These are phyloP conservation scores for Thalassoma bifasciatum DNA, from an alignment of 2,113 vertebrate species.

Conservation along the genomic window DNA sequence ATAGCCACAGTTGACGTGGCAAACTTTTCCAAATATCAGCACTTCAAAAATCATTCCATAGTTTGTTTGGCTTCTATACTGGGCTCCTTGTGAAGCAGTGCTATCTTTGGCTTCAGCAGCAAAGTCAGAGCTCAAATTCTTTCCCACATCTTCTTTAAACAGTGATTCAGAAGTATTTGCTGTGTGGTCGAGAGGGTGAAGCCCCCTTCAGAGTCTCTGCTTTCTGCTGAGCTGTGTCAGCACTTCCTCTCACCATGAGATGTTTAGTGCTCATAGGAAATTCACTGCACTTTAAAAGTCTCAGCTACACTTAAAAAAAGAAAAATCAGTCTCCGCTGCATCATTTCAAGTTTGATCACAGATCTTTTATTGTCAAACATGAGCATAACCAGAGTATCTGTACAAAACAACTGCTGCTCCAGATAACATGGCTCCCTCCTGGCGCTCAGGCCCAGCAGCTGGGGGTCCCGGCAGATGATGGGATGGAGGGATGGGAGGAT, in stretches of 20 bases:
- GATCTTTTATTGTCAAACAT: slow-evolving; percentile 83
- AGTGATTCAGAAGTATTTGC: not conserved
- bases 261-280: slow-evolving; percentile 6
- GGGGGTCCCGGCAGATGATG: slow-evolving; percentile 57
- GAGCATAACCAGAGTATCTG: slow-evolving; percentile 78
- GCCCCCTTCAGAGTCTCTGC: not conserved
- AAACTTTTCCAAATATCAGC: not conserved
- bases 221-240: slow-evolving; percentile 24
- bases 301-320: not conserved
- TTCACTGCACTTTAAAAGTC: not conserved
- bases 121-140: not conserved
- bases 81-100: not conserved
- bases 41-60: slow-evolving; percentile 3
- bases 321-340: not conserved
- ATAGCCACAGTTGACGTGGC: not conserved
- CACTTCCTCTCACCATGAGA: not conserved
- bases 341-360: slow-evolving; percentile 54
- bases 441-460: slow-evolving; percentile 59
- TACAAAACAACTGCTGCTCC: slow-evolving; percentile 78
- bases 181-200: slow-evolving; percentile 3
- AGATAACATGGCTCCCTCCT: slow-evolving; percentile 63
- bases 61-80: not conserved
- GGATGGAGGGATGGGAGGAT: slow-evolving; percentile 42
- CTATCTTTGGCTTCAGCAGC: not conserved
- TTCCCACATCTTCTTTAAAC: slow-evolving; percentile 1